These are phyloP conservation scores for Melieria omissa DNA, from an alignment of 2,888 invertebrate genomes.

Conservation along the genomic window DNA sequence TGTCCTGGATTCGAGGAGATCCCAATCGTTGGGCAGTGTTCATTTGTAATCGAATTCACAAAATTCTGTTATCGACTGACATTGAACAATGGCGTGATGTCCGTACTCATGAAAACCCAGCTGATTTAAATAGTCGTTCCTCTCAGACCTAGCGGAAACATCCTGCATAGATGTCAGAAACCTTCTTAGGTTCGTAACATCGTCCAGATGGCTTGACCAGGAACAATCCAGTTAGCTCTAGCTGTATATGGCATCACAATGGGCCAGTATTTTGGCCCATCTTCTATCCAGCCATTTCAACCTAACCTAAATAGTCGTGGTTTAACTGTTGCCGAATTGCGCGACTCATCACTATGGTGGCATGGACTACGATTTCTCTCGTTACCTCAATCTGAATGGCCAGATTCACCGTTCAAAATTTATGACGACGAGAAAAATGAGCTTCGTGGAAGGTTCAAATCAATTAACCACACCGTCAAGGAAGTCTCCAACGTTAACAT, in stretches of 20 bases:
- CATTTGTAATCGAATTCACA: constrained; percentile 23
- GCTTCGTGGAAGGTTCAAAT: neutral
- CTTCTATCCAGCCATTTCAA: no score
- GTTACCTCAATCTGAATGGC: constrained; percentile 11
- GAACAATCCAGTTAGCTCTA: no score
- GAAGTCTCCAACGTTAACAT: no score
- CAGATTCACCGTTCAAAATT: constrained; percentile 8
- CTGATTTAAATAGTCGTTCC: constrained; percentile 22
- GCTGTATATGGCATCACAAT: no score
- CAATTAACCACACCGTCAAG: no score
- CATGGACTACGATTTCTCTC: constrained; percentile 15
- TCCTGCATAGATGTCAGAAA: no score
- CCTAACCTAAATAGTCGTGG: constrained; percentile 23
- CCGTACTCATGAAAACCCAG: constrained; percentile 17
- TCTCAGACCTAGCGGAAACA: no score
- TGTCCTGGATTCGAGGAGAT: constrained; percentile 24
- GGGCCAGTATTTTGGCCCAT: no score
- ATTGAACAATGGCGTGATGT: constrained; percentile 27
- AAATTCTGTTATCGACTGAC: constrained; percentile 12
- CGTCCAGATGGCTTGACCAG: no score
- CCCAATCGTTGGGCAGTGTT: constrained; percentile 21
- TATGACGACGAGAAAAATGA: neutral
- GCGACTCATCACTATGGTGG: constrained; percentile 13
- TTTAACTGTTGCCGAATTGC: constrained; percentile 1
- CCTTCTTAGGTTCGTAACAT: no score